Base-by-base conservation (phyloP, 1,140 invertebrate species). In the Zaprionus africanus region DNA sequence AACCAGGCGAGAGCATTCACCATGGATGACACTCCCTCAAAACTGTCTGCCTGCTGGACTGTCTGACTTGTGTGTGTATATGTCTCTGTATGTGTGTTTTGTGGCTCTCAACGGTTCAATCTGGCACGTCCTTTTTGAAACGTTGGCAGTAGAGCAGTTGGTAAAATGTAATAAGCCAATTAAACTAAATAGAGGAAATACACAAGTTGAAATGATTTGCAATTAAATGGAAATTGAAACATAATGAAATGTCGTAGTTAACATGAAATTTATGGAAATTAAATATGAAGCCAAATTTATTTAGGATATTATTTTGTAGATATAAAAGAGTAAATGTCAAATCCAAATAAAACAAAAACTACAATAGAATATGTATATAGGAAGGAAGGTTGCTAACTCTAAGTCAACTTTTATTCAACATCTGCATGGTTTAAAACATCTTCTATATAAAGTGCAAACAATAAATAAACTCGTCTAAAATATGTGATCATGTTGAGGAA, bases 191-290 rank as follows among this genome's bases (percentile, higher is more conserved):
- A 51, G 19, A 51, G 46, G 46, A 51, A 51, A 51, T 51, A 22
- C 5, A 15, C 17, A 5, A 36, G 34, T 38, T 54, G 26, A 6
- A 28, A 56, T 24, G 36, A 36, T 34, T 38, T 54, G 24, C 1
- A 41, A 56, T 24, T 24, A 31, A 65, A 56, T 56, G 36, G 51
- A 57, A 17, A 65, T 22, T 66, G 63, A n/a, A 66, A 43, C 53
- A 26, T 11, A 34, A 13, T 46, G 7, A 22, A 49, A 28, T 28
- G 17, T 38, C 4, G 17, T 5, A 24, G 24, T 0, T 26, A 17
- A 6, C 17, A 11, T 7, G 60, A 26, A 22, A 57, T 15, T 5
- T 38, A 41, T 53, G 31, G 2, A 34, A 59, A 26, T 3, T 19
- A 13, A 46, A 57, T 57, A 1, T 17, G 0, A 31, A 31, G 31